phyloP scores from a whole-genome alignment of 2,797 vertebrate genomes.

The Sebastes itinus region DNA sequence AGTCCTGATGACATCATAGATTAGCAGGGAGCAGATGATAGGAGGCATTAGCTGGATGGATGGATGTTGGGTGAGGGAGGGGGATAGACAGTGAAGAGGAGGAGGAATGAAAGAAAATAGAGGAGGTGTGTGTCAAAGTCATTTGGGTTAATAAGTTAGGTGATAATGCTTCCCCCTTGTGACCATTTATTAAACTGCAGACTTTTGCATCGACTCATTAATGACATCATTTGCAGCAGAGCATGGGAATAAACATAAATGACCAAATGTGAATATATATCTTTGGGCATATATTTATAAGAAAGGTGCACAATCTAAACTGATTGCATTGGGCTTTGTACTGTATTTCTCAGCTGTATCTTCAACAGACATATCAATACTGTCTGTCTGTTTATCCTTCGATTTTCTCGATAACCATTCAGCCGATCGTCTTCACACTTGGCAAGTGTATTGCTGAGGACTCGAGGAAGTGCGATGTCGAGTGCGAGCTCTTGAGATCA shows the following conservation, averaged over 20 bases:
- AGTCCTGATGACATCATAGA: conserved; percentile 58
- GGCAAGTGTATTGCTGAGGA: too few species aligned
- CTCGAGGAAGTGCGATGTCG: too few species aligned
- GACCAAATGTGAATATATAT: background rate
- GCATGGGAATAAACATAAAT: background rate
- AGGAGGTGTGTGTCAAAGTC: conserved; percentile 12
- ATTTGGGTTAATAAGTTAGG: conserved; percentile 31
- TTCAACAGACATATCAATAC: background rate
- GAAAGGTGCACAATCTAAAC: background rate
- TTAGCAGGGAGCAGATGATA: conserved; percentile 36
- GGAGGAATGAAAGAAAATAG: background rate
- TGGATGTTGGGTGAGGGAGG: conserved; percentile 19
- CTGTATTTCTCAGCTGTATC: background rate
- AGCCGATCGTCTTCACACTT: too few species aligned
- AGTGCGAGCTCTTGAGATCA: background rate
- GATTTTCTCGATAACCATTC: too few species aligned
- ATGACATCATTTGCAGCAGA: background rate
- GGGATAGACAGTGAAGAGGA: background rate
- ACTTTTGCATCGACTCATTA: background rate
- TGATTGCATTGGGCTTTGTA: background rate
- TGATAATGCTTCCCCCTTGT: conserved; percentile 68
- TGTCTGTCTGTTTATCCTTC: background rate
- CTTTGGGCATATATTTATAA: background rate
- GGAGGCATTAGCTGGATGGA: conserved; percentile 45
- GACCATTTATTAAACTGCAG: conserved; percentile 62